Evolutionary conservation across 1,140 invertebrate genomes (phyloP).

Genomic region (Scaptomyza montana): DNA sequence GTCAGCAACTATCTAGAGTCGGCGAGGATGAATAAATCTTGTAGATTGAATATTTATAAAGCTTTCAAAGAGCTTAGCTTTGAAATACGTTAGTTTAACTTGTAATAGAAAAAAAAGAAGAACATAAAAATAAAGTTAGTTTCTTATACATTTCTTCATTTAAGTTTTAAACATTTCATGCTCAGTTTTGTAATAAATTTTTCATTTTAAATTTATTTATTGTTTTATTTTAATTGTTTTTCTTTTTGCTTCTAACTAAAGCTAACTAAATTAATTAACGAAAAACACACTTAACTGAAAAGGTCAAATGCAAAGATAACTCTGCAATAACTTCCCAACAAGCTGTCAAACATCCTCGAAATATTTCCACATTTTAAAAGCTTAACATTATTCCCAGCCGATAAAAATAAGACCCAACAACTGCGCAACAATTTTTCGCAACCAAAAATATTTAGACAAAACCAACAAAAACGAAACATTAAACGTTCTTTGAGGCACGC

Average conservation of each 20-base stretch:
- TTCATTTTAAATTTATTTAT: not conserved
- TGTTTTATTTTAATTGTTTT: too few species aligned
- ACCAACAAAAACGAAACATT: constrained; percentile 4
- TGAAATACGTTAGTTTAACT: not conserved
- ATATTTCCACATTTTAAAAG: constrained; percentile 12
- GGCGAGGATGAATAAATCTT: constrained; percentile 2
- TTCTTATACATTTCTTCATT: too few species aligned
- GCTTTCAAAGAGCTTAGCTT: not conserved
- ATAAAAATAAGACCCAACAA: not conserved
- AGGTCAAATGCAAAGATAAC: not conserved
- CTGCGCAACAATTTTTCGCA: constrained; percentile 15
- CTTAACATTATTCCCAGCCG: constrained; percentile 9
- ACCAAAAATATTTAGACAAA: constrained; percentile 7
- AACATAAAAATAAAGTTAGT: too few species aligned
- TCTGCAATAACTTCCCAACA: constrained; percentile 4
- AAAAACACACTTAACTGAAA: not conserved
- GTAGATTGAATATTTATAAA: not conserved
- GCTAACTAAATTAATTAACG: too few species aligned
- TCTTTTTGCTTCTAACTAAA: too few species aligned
- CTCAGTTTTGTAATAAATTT: too few species aligned
- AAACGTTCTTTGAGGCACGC: constrained; percentile 45
- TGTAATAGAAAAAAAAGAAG: too few species aligned
- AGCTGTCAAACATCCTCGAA: constrained; percentile 15
- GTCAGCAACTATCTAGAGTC: not conserved
- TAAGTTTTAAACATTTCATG: too few species aligned